Conservation (phyloP, 2,888 invertebrate species). For the Lepidochrysops patricia region DNA sequence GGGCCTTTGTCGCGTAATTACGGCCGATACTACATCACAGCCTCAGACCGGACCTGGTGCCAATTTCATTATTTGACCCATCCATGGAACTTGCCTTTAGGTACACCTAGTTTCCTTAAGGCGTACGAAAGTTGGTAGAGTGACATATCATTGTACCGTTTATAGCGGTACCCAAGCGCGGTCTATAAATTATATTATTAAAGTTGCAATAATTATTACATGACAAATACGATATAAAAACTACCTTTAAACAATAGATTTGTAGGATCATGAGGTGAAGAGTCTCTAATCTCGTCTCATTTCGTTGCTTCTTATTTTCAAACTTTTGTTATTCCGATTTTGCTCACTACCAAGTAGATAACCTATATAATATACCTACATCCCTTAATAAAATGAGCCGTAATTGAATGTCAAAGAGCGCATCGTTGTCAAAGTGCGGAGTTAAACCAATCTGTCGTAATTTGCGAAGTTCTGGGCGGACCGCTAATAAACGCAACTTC, state of each 20-base stretch:
- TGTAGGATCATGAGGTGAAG: too few species aligned
- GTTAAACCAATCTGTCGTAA: slow-evolving; percentile 24
- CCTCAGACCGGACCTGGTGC: not conserved
- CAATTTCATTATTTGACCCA: not conserved
- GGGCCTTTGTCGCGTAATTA: slow-evolving; percentile 57
- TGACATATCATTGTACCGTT: too few species aligned
- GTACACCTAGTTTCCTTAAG: too few species aligned
- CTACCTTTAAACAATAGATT: too few species aligned
- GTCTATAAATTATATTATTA: too few species aligned
- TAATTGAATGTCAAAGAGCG: slow-evolving; percentile 11
- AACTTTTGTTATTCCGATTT: not conserved
- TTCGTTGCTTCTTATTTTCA: not conserved
- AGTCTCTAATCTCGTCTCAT: too few species aligned
- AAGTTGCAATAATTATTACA: too few species aligned
- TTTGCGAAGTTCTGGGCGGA: slow-evolving; percentile 27
- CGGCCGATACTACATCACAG: slow-evolving; percentile 24
- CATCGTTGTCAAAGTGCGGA: slow-evolving; percentile 23
- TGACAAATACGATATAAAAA: too few species aligned
- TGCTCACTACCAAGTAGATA: too few species aligned
- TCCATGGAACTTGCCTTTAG: not conserved
- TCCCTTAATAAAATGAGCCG: not conserved
- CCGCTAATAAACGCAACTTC: slow-evolving; percentile 49
- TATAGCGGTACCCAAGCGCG: too few species aligned
- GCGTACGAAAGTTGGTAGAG: too few species aligned
- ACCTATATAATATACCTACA: too few species aligned